Evolutionary conservation across 2,113 vertebrate genomes (phyloP).

Genomic region (Penelope pileata): DNA sequence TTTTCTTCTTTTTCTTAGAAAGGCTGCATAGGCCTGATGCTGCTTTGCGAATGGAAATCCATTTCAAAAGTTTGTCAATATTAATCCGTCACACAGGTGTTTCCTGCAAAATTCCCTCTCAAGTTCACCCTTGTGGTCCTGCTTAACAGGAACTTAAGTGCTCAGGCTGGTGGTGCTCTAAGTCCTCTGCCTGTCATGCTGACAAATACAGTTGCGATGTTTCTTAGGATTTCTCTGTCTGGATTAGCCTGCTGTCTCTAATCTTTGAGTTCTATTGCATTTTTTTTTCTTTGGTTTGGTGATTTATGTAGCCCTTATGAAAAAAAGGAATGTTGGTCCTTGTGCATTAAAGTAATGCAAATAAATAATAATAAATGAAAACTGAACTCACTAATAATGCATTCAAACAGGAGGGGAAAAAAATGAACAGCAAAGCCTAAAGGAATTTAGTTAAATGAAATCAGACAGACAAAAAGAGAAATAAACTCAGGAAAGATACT

Average conservation of each 20-base stretch:
- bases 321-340: not conserved
- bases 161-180: not conserved
- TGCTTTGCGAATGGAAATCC: not conserved
- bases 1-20: not conserved
- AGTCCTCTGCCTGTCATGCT: constrained; percentile 3
- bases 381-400: not conserved
- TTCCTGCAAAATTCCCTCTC: constrained; percentile 14
- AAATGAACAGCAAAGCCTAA: not conserved
- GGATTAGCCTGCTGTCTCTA: not conserved
- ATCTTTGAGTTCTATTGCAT: not conserved
- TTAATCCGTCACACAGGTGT: not conserved
- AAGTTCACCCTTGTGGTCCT: not conserved
- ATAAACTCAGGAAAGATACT: not conserved
- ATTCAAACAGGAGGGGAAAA: not conserved
- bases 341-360: not conserved
- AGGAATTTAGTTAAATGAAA: constrained; percentile 14
- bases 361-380: not conserved
- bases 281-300: not conserved
- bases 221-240: not conserved
- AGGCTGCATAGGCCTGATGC: not conserved
- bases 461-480: not conserved
- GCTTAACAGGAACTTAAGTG: not conserved
- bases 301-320: not conserved
- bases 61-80: not conserved
- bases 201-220: not conserved